Evolutionary conservation across 2,797 vertebrate species (phyloP).

Genomic region (Leptoclinus maculatus): DNA sequence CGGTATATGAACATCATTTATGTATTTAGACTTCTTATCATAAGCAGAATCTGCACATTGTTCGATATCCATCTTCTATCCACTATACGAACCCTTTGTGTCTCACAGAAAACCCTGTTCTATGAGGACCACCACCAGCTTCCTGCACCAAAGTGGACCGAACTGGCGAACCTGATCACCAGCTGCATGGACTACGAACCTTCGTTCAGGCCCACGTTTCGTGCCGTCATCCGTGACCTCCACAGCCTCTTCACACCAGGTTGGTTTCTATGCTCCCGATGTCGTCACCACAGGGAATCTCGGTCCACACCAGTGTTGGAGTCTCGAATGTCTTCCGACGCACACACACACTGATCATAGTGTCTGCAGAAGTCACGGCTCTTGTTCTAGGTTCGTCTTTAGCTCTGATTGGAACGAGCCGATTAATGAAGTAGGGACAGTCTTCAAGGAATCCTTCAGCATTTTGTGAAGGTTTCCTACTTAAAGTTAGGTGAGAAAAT

Average conservation of each 20-base stretch:
- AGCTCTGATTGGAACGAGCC: not conserved
- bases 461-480: not conserved
- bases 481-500: not conserved
- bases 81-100: not conserved
- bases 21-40: not conserved
- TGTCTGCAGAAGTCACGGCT: not conserved
- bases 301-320: constrained; percentile 88
- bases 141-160: constrained; percentile 95
- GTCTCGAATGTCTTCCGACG: constrained; percentile 72
- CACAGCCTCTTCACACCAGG: constrained; percentile 97
- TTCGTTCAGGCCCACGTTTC: constrained; percentile 92
- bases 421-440: not conserved
- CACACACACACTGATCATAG: not conserved
- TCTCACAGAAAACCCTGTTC: constrained; percentile 91
- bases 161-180: constrained; percentile 94
- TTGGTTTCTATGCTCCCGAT: constrained; percentile 60
- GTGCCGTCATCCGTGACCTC: constrained; percentile 94
- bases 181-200: constrained; percentile 98
- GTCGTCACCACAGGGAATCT: constrained; percentile 77
- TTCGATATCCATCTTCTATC: no score
- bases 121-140: constrained; percentile 96
- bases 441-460: not conserved
- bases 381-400: not conserved
- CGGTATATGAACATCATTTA: not conserved
- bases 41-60: not conserved